A percentile compares a stretch with the other conserved stretches of the same genome.
These are phyloP conservation scores for Pitangus sulphuratus DNA, from an alignment of 2,797 vertebrate species.

Conservation along the genomic window DNA sequence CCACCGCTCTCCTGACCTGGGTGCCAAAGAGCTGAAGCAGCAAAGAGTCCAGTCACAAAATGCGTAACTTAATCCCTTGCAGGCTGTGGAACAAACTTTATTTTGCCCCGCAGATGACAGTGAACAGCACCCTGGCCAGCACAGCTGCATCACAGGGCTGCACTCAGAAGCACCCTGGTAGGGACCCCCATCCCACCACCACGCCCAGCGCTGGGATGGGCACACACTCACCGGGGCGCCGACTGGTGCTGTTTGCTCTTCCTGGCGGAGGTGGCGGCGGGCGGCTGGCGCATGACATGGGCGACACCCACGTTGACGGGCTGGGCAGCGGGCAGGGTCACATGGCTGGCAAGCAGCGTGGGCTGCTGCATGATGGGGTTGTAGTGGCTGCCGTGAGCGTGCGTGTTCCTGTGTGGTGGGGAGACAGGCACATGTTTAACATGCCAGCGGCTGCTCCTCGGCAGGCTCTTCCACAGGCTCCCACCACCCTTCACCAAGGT, in stretches of 20 bases:
- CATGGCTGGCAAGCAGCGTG: conserved; percentile 89
- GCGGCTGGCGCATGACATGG: conserved; percentile 97
- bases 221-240: conserved; percentile 83
- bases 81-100: accelerated
- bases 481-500: accelerated
- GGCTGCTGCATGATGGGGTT: conserved; percentile 99
- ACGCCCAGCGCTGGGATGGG: neutral
- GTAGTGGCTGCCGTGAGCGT: conserved; percentile 94
- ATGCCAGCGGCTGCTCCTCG: accelerated
- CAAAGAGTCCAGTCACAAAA: neutral
- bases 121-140: accelerated
- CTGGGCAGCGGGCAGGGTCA: conserved; percentile 93
- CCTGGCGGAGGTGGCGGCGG: conserved; percentile 83
- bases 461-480: neutral
- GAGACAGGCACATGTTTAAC: neutral
- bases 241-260: conserved; percentile 96
- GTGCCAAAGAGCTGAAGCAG: neutral
- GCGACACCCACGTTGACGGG: conserved; percentile 96
- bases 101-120: neutral
- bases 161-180: accelerated
- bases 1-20: neutral
- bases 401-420: conserved; percentile 85
- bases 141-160: accelerated
- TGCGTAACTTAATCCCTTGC: accelerated
- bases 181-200: neutral